A percentile compares a stretch with the other conserved stretches of the same genome.
Evolutionary conservation across 2,888 invertebrate genomes (phyloP).

Genomic region (Lithophane leautieri): DNA sequence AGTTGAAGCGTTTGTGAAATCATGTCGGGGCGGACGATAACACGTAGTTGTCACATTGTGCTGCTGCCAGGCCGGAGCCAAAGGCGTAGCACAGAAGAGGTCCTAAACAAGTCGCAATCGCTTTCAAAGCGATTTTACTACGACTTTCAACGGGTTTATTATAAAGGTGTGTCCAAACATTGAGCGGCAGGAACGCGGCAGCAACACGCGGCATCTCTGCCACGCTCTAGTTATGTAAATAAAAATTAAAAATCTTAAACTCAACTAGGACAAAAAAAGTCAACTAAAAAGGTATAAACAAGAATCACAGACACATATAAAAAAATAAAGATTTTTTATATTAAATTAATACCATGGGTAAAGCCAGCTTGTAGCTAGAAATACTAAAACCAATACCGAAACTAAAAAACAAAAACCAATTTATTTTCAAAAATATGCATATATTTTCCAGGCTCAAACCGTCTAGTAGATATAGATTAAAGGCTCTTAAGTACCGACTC

Average conservation of each 20-base stretch:
- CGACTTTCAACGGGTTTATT: neutral
- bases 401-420: conserved; percentile 13
- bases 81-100: neutral
- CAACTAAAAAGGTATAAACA: too few species aligned
- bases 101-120: neutral
- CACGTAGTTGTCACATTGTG: neutral
- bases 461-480: conserved; percentile 74
- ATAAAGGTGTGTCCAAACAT: neutral
- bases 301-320: too few species aligned
- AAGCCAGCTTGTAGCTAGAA: neutral
- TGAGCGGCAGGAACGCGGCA: too few species aligned
- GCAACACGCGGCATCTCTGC: too few species aligned
- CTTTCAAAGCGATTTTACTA: neutral
- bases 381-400: neutral
- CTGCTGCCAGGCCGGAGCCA: neutral
- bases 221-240: too few species aligned
- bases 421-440: conserved; percentile 41
- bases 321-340: too few species aligned
- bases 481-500: conserved; percentile 80
- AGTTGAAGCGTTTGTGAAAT: neutral
- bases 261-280: too few species aligned
- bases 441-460: conserved; percentile 59
- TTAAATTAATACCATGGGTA: too few species aligned
- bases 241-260: too few species aligned
- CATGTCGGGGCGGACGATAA: neutral